phyloP scores from a whole-genome alignment of 2,797 vertebrate species.

The Geotrypetes seraphini region DNA sequence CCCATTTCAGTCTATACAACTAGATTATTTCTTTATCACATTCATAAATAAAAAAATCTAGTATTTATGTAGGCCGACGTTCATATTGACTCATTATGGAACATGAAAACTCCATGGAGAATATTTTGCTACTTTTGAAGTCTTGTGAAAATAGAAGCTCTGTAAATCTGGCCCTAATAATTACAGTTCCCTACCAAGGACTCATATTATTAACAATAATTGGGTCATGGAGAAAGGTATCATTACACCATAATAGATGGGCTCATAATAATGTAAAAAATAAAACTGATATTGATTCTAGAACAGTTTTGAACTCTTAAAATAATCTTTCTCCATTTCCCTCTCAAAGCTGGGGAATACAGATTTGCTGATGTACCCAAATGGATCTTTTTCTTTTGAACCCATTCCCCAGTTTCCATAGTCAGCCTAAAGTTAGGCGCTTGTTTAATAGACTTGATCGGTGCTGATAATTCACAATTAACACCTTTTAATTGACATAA shows the following conservation, averaged over 20 bases:
- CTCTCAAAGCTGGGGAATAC: background rate
- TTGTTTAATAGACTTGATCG: too few species aligned
- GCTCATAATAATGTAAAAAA: slow-evolving; percentile 8
- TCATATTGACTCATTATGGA: too few species aligned
- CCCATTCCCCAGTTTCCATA: too few species aligned
- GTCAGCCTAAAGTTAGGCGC: too few species aligned
- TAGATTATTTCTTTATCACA: too few species aligned
- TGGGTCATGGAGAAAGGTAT: background rate
- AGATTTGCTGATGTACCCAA: background rate
- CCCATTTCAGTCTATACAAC: too few species aligned
- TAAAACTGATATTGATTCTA: slow-evolving; percentile 18
- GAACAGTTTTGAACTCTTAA: slow-evolving; percentile 8
- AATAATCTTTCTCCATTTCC: slow-evolving; percentile 20
- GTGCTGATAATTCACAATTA: too few species aligned
- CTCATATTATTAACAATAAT: background rate
- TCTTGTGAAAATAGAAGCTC: background rate
- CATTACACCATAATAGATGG: slow-evolving; percentile 10
- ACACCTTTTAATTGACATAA: too few species aligned
- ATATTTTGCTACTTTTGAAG: slow-evolving; percentile 1
- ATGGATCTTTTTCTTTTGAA: slow-evolving; percentile 10
- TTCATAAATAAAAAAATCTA: too few species aligned
- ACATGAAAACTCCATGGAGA: background rate
- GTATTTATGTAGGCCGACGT: too few species aligned
- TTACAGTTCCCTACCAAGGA: slow-evolving; percentile 7
- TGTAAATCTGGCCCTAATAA: slow-evolving; percentile 6